Evolutionary conservation across 2,113 vertebrate genomes (phyloP).

Genomic region (Copsychus sechellarum): DNA sequence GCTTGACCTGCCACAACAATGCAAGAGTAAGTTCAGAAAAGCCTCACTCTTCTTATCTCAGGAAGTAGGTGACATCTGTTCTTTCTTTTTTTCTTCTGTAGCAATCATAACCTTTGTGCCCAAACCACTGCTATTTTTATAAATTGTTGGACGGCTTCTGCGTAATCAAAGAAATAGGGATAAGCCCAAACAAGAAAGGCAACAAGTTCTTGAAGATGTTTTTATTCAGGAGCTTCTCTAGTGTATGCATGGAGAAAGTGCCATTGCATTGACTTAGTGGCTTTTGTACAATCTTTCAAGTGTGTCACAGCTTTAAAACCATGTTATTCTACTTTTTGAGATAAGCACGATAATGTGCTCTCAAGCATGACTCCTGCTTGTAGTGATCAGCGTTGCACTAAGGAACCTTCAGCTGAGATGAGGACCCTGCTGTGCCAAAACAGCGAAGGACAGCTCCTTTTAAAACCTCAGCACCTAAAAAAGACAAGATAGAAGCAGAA

Average conservation of each 20-base stretch:
- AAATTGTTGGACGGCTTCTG: neutral
- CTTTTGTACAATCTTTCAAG: neutral
- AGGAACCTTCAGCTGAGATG: neutral
- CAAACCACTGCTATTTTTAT: neutral
- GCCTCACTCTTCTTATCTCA: neutral
- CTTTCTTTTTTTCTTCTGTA: neutral
- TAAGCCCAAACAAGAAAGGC: neutral
- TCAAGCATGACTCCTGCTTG: neutral
- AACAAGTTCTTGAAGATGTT: neutral
- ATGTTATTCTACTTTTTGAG: neutral
- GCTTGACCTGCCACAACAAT: neutral
- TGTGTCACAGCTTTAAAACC: neutral
- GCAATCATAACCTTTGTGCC: neutral
- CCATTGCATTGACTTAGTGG: neutral
- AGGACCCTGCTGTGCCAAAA: neutral
- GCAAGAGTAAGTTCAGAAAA: slow-evolving; percentile 7
- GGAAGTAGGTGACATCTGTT: neutral
- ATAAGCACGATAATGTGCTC: neutral
- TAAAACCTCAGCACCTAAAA: neutral
- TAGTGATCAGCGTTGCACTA: neutral
- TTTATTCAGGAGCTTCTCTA: neutral
- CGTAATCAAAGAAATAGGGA: neutral
- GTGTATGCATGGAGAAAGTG: neutral
- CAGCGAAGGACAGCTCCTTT: neutral
- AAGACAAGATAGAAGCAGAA: neutral